Evolutionary conservation across 2,113 vertebrate species (phyloP).

Genomic region (Lycaon pictus): DNA sequence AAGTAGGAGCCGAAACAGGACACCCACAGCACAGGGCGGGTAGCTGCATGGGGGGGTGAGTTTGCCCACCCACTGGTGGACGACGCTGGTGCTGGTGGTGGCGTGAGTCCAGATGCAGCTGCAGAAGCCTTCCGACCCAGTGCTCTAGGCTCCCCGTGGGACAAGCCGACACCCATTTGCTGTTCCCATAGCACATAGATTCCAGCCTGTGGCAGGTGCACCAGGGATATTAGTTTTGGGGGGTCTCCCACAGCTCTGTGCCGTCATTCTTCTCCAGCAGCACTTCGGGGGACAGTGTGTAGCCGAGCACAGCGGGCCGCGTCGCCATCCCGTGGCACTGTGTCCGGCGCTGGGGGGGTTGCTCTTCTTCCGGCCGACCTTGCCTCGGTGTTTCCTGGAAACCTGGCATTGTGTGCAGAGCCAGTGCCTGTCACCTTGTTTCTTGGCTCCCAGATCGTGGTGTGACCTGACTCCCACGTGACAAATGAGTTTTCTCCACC

Average conservation of each 20-base stretch:
- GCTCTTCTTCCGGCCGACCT: background rate
- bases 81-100: background rate
- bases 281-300: background rate
- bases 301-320: rapidly evolving
- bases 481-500: background rate
- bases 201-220: rapidly evolving
- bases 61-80: rapidly evolving
- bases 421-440: background rate
- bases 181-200: background rate
- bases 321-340: background rate
- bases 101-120: background rate
- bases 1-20: too few relatives aligned
- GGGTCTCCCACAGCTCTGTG: background rate
- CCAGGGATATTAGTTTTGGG: too few relatives aligned
- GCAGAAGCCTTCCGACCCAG: background rate
- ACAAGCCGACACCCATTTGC: background rate
- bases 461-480: background rate
- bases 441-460: background rate
- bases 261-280: background rate
- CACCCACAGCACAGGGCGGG: rapidly evolving
- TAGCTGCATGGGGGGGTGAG: background rate
- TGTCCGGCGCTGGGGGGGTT: background rate
- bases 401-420: background rate
- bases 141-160: background rate
- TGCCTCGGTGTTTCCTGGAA: background rate